Conservation (phyloP, 2,888 invertebrate genomes). For the Chaetogeoica ovagalla region DNA sequence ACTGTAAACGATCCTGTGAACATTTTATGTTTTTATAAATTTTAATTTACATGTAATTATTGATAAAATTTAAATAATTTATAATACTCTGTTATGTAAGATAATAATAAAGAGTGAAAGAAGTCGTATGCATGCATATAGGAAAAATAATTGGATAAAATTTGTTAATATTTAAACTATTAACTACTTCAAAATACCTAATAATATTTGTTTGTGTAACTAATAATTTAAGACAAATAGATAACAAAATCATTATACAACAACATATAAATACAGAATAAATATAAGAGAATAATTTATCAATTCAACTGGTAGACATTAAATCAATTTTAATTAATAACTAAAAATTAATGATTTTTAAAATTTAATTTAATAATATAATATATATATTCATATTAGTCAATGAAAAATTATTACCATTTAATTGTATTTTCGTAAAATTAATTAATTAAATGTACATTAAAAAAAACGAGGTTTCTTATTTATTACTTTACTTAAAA, state of each 20-base stretch:
- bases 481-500: too few relatives aligned
- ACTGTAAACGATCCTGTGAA: conserved; percentile 87
- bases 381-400: too few relatives aligned
- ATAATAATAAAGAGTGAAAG: neutral
- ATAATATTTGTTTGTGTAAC: neutral
- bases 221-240: neutral
- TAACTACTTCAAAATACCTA: neutral
- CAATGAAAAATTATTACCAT: too few relatives aligned
- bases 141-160: neutral
- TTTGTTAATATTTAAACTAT: neutral
- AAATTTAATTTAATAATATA: too few relatives aligned
- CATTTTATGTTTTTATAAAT: neutral
- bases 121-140: neutral
- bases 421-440: too few relatives aligned
- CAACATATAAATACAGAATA: neutral
- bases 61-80: neutral
- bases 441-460: too few relatives aligned
- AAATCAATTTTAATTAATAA: too few relatives aligned
- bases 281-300: neutral
- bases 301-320: neutral
- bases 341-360: too few relatives aligned
- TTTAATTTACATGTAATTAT: neutral
- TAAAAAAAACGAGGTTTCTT: too few relatives aligned
- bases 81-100: neutral
- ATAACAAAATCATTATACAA: neutral